phyloP scores from a whole-genome alignment of 2,888 invertebrate species.

The Polia nebulosa region DNA sequence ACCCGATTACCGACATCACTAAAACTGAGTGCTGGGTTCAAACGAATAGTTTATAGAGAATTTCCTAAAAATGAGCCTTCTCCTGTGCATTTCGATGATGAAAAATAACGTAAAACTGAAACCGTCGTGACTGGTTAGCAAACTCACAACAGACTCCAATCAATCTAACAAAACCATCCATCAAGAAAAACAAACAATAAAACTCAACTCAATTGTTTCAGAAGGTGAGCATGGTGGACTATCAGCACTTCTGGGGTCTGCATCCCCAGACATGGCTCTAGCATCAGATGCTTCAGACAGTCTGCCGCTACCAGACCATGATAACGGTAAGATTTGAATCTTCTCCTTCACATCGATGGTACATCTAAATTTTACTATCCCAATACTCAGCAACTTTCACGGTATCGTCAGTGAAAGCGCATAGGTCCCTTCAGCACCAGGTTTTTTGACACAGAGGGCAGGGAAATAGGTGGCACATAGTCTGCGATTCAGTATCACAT shows the following conservation, averaged over 20 bases:
- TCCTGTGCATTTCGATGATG: not conserved
- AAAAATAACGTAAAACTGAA: not conserved
- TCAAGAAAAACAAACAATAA: conserved; percentile 12
- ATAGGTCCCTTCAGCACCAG: no score
- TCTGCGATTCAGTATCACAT: no score
- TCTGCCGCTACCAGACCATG: conserved; percentile 86
- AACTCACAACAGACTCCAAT: not conserved
- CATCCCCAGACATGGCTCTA: conserved; percentile 85
- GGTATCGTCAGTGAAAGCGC: no score
- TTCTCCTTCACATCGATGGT: no score
- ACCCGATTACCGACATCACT: not conserved
- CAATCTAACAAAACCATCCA: not conserved
- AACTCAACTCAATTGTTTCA: conserved; percentile 60
- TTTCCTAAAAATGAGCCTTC: not conserved
- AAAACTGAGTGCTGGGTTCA: not conserved
- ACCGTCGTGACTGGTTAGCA: no score
- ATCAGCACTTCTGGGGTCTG: conserved; percentile 82
- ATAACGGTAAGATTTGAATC: conserved; percentile 82
- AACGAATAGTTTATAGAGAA: not conserved
- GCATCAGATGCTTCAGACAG: conserved; percentile 88
- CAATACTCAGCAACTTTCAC: no score
- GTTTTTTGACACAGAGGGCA: no score
- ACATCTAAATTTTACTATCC: no score
- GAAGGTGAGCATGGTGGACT: conserved; percentile 86
- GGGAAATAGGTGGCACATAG: no score